Evolutionary conservation across 2,113 vertebrate genomes (phyloP).

Genomic region (Macquaria ambigua): DNA sequence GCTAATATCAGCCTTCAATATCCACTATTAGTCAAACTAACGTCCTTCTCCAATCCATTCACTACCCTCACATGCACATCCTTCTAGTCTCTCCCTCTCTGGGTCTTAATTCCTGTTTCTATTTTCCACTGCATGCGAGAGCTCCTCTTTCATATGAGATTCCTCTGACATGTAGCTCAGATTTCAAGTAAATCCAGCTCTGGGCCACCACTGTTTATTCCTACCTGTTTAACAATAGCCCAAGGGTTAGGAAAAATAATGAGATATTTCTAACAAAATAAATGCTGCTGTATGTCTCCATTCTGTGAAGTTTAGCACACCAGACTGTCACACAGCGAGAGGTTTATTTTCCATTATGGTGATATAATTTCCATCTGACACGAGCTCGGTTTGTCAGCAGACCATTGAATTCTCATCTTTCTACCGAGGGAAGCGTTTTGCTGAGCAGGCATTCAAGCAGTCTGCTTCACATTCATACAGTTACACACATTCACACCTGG

Average conservation of each 20-base stretch:
- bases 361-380: constrained; percentile 68
- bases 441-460: constrained; percentile 38
- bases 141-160: constrained; percentile 61
- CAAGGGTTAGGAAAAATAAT: constrained; percentile 37
- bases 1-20: not conserved
- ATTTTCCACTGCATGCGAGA: constrained; percentile 43
- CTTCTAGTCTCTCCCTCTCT: not conserved
- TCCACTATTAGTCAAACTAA: not conserved
- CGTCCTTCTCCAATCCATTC: not conserved
- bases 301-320: constrained; percentile 9
- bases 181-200: constrained; percentile 59
- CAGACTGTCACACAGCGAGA: constrained; percentile 65
- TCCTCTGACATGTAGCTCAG: constrained; percentile 56
- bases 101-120: constrained; percentile 56
- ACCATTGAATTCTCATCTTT: constrained; percentile 67
- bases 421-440: constrained; percentile 40
- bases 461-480: constrained; percentile 29
- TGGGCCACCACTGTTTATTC: constrained; percentile 42
- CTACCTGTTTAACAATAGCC: constrained; percentile 51
- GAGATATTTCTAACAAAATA: constrained; percentile 38
- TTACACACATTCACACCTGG: constrained; percentile 52
- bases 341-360: constrained; percentile 60
- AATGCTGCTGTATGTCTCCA: constrained; percentile 34
- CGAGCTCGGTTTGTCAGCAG: constrained; percentile 30
- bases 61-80: not conserved